Percentiles rank a stretch among this genome's conserved stretches.
Conservation (phyloP, 2,888 invertebrate species). For the Pseudococcus viburni region DNA sequence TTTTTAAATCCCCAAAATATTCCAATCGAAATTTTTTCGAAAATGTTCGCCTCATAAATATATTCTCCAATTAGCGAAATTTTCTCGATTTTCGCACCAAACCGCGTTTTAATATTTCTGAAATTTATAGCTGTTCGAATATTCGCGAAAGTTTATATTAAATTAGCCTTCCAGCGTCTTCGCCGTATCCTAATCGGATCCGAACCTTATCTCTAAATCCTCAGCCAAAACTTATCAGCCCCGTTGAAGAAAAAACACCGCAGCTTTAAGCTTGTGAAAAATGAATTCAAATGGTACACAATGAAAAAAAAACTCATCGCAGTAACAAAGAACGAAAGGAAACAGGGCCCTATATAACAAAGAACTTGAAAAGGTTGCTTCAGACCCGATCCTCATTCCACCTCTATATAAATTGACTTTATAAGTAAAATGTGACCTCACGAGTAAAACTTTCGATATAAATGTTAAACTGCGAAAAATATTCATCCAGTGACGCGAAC, state of each 20-base stretch:
- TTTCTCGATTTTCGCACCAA: background rate
- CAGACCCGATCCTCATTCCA: background rate
- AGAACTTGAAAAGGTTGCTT: conserved; percentile 2
- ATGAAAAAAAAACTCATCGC: background rate
- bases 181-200: background rate
- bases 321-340: background rate
- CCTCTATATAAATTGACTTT: background rate
- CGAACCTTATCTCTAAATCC: background rate
- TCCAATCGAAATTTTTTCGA: background rate
- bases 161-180: background rate
- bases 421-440: conserved; percentile 12
- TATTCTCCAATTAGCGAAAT: background rate
- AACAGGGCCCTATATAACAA: background rate
- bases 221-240: background rate
- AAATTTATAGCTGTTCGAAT: too few species aligned
- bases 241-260: background rate
- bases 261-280: background rate
- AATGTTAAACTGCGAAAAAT: conserved; percentile 31
- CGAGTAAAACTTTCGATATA: conserved; percentile 20
- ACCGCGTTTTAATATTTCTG: too few species aligned
- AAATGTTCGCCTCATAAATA: background rate
- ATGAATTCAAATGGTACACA: conserved; percentile 4
- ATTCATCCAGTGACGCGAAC: conserved; percentile 20
- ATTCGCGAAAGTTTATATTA: background rate
- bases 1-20: too few species aligned